Conservation (phyloP, 2,113 vertebrate species). For the Ptyas mucosa region DNA sequence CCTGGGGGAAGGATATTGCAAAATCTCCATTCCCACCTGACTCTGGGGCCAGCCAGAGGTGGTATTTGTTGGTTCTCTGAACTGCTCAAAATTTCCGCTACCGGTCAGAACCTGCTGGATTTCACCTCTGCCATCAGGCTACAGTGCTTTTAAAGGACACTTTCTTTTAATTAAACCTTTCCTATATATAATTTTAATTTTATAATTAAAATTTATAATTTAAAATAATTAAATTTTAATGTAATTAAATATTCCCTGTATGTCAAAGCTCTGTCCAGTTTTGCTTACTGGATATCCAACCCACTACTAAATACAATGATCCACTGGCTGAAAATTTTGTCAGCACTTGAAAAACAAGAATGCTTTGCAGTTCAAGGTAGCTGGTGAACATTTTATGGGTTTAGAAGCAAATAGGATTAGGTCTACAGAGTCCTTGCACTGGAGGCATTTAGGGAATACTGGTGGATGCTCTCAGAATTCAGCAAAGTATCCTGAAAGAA, state of each 20-base stretch:
- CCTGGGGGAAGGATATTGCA: too few relatives aligned
- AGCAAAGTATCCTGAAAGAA: not conserved
- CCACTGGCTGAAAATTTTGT: not conserved
- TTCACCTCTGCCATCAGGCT: not conserved
- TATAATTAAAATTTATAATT: not conserved
- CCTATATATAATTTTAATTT: not conserved
- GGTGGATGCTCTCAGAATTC: not conserved
- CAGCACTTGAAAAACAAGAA: not conserved
- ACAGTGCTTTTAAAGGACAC: not conserved
- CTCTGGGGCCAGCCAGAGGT: too few relatives aligned
- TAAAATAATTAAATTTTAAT: not conserved
- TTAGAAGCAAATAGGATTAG: not conserved
- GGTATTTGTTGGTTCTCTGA: too few relatives aligned
- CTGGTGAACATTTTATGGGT: not conserved
- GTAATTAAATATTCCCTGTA: not conserved
- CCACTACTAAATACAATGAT: not conserved
- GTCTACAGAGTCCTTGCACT: not conserved
- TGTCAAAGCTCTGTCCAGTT: not conserved
- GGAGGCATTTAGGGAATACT: not conserved
- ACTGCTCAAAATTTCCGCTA: too few relatives aligned
- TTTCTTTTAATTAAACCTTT: not conserved
- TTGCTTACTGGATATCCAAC: not conserved
- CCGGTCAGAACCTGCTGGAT: too few relatives aligned
- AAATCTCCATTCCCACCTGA: too few relatives aligned
- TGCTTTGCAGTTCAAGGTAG: not conserved